Percentiles rank a stretch among this genome's conserved stretches.
Conservation (phyloP, 2,888 invertebrate genomes). For the Drosophila demipolita region DNA sequence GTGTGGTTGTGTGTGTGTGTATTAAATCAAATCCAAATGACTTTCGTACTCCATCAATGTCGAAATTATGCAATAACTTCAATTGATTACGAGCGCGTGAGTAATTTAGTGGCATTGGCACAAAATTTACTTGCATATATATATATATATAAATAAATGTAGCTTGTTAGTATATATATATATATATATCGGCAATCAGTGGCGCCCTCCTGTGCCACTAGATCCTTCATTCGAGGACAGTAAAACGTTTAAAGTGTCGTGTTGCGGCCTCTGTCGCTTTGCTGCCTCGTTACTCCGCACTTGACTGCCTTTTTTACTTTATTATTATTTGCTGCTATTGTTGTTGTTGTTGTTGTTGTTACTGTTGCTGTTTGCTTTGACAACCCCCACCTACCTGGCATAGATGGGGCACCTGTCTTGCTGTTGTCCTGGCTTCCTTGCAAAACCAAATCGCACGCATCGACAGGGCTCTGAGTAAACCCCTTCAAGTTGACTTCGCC, state of each 20-base stretch:
- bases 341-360: slow-evolving; percentile 11
- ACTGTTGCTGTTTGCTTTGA: slow-evolving; percentile 75
- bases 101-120: slow-evolving; percentile 52
- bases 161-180: slow-evolving; percentile 10
- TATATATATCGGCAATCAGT: slow-evolving; percentile 53
- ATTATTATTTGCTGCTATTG: slow-evolving; percentile 66
- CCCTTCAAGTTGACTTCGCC: slow-evolving; percentile 65
- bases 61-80: slow-evolving; percentile 77
- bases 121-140: not conserved
- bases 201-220: slow-evolving; percentile 18
- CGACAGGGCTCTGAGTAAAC: slow-evolving; percentile 58
- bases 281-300: slow-evolving; percentile 55
- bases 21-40: slow-evolving; percentile 78
- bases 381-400: slow-evolving; percentile 76
- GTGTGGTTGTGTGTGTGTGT: slow-evolving; percentile 24
- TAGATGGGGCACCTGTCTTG: slow-evolving; percentile 50
- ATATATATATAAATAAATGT: slow-evolving; percentile 14
- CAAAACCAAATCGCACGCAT: slow-evolving; percentile 76
- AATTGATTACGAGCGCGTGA: slow-evolving; percentile 73
- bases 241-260: slow-evolving; percentile 76
- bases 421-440: slow-evolving; percentile 34
- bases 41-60: slow-evolving; percentile 78
- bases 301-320: slow-evolving; percentile 65
- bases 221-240: slow-evolving; percentile 46
- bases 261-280: slow-evolving; percentile 61